Base-by-base conservation (phyloP, 1,140 invertebrate species). In the Drosophila sucinea region DNA sequence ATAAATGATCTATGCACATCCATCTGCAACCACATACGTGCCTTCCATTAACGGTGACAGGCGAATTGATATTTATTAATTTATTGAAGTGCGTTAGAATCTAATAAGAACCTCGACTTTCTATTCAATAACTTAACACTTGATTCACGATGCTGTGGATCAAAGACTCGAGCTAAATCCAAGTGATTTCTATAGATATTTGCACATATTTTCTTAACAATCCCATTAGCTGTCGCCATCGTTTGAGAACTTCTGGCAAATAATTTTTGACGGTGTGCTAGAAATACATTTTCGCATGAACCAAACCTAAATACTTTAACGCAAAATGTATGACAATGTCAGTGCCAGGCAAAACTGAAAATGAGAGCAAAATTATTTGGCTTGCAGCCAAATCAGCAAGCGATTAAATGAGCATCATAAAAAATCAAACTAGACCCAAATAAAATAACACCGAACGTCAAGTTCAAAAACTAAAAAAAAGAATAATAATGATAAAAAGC, bases 321-420 rank as follows among this genome's bases (percentile, higher is more conserved):
- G 66, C 8, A 75, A 58, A 70, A 63, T 55, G 70, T 77, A 83
- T 83, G 83, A 80, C 83, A 87, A 87, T 87, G 83, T 87, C 83
- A 87, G 70, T 83, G 83, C 83, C 83, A 77, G 63, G 29, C 62
- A 57, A 65, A 58, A 30, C 32, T 65, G 77, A 87, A 89, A 87
- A 78, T 76, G 84, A 84, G 84, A 87, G 84, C 84, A 77, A 75
- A 84, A 84, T 80, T 80, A 89, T 81, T 83, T 87, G 83, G 83
- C 73, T 44, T 0, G 23, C 5, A 40, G 73, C 83, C 83, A 87
- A 81, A 70, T 78, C 55, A 77, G 82, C 74, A 30, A 35, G 61
- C 77, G 84, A 89, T 89, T 84, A 89, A 72, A 70, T 61, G 44
- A 29, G 55, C 40, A 33, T 68, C 68, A 67, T 66, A 82, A 67